Evolutionary conservation across 2,888 invertebrate genomes (phyloP), one percentile per base, ranked within the genome.

Genomic region (Agelastica alni): DNA sequence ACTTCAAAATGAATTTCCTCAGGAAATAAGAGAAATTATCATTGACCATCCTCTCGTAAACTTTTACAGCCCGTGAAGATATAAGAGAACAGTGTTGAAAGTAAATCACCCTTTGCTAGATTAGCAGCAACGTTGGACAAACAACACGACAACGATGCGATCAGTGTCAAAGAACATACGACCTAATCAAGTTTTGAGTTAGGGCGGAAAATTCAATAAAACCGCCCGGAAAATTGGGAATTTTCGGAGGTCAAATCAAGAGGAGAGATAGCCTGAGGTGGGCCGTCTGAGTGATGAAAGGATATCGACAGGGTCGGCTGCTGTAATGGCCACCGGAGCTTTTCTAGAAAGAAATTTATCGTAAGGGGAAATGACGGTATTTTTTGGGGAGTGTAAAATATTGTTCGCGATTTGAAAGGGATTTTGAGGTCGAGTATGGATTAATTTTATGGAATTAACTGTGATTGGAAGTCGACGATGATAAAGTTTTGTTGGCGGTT

Each of bases 31-130:
- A 9, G 9, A 26, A 26, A 26, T 26, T 26, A 26, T 26, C 26
- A 26, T 14, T 49, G 43, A 34, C 13, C 43, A 36, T 43, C 28
- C 43, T 42, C 42, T 34, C 45, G 39, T 28, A 46, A 59, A 54
- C 45, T 59, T 49, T 53, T 47, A 36, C 13, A 20, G 53, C 53
- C 48, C 47, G 14, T 32, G 49, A 51, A 44, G 12, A 26, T 43
- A 43, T 37, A 51, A 41, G 36, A 39, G 51, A 56, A 51, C 49
- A 58, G 51, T 48, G 56, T 54, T 48, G 54, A 54, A 59, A 56
- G 58, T 63, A 60, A 63, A 63, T 60, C 60, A 62, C 59, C 51
- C 49, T 48, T 54, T 49, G 59, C 52, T 51, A 56, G 61, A 51
- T 51, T 43, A 51, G 36, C 13, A 20, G 18, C 31, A 36, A 43